Base-by-base conservation (phyloP, 1,140 invertebrate species). In the Nymphalis io region DNA sequence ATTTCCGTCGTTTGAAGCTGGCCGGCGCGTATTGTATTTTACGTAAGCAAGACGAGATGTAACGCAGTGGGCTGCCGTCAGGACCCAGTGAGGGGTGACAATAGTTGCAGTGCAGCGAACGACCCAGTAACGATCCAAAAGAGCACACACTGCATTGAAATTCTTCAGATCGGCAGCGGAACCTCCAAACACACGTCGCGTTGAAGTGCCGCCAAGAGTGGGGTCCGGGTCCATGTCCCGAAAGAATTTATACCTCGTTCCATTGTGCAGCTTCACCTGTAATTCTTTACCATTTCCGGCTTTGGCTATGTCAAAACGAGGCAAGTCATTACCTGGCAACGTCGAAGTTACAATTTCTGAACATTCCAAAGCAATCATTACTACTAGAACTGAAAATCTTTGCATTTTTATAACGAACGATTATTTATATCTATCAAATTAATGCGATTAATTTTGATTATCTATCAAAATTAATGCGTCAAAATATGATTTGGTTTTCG, bases 31-130 rank as follows among this genome's bases (percentile, higher is more conserved):
- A 66, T 87, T 85, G 69, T 85, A 87, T 75, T 84, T 83, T 33
- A 86, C 77, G 74, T 85, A 87, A 57, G 80, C 75, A 15, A 89
- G 33, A 15, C 64, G 66, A 21, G 79, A 64, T 0, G 80, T 70
- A 1, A 84, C 78, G 68, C 87, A 89, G 69, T 89, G 87, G n/a
- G 85, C 87, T 0, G 87, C 87, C 20, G 87, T 89, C 33, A 89
- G 71, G 64, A 75, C 85, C 87, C 87, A 89, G 70, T 76, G 75
- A 38, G 70, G 16, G 57, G 77, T 62, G 38, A 89, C 59, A 44
- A 81, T 80, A 0, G 81, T 62, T 20, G 61, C 80, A n/a, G 84
- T 84, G 75, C 87, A 89, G 18, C 82, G 81, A 69, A 81, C 63
- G 3, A 51, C 27, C 79, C 74, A 79, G 69, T 78, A 82, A 23